Conservation (phyloP, 2,797 vertebrate species). For the Poeciliopsis infans region DNA sequence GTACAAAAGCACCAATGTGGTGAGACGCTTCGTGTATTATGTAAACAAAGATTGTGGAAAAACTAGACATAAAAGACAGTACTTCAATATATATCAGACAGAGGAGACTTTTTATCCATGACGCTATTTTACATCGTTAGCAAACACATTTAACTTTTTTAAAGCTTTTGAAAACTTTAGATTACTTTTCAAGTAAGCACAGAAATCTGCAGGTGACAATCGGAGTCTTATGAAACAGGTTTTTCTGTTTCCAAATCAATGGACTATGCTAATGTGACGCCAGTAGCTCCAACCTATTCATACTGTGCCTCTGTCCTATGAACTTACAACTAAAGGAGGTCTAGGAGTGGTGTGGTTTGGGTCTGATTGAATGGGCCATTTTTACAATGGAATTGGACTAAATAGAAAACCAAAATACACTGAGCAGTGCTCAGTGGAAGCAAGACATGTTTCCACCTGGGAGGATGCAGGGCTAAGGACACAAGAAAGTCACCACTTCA, state of each 20-base stretch:
- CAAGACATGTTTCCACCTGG: background rate
- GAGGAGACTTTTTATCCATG: background rate
- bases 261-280: background rate
- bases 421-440: background rate
- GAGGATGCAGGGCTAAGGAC: background rate
- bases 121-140: background rate
- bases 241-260: background rate
- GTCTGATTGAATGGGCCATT: background rate
- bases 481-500: background rate
- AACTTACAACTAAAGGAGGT: background rate
- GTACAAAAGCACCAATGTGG: slow-evolving; percentile 20
- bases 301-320: background rate
- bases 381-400: background rate
- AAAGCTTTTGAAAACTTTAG: background rate
- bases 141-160: slow-evolving; percentile 16
- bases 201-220: background rate
- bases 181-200: background rate
- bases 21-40: slow-evolving; percentile 20
- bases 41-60: slow-evolving; percentile 12
- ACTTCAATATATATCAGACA: background rate
- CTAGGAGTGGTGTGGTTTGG: background rate
- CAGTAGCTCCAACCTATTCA: background rate
- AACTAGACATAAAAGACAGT: background rate
- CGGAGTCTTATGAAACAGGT: background rate
- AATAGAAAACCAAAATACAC: background rate